Conservation (phyloP, 2,888 invertebrate species). For the Thereva unica region DNA sequence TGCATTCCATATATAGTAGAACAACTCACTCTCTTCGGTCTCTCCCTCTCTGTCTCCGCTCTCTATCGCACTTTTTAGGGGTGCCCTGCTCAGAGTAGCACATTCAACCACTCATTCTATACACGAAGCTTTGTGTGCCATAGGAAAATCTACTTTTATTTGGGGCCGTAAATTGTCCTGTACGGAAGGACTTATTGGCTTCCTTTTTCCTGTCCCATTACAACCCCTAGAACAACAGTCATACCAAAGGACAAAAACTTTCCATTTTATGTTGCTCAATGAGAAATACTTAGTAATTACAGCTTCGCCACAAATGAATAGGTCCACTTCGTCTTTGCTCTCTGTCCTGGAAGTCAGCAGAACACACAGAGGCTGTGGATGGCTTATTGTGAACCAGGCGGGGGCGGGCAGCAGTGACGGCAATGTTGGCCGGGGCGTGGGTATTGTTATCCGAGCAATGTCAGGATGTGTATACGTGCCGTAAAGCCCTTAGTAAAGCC, state of each 20-base stretch:
- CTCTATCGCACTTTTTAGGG: background rate
- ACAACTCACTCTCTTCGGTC: too few relatives aligned
- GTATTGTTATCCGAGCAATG: constrained; percentile 3
- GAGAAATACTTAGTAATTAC: constrained; percentile 17
- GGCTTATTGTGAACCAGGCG: background rate
- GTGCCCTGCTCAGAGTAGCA: background rate
- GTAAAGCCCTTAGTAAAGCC: background rate
- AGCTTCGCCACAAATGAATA: constrained; percentile 13
- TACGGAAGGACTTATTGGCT: constrained; percentile 9
- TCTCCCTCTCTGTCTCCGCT: too few relatives aligned
- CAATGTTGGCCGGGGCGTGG: background rate
- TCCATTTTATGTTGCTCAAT: constrained; percentile 12
- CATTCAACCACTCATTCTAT: background rate
- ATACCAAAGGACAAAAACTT: constrained; percentile 8
- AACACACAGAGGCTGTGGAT: background rate
- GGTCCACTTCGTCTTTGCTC: constrained; percentile 7
- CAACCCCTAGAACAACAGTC: background rate
- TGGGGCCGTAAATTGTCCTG: constrained; percentile 1
- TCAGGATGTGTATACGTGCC: constrained; percentile 1
- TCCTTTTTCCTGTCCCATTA: background rate
- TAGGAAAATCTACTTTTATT: constrained; percentile 9
- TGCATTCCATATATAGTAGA: too few relatives aligned
- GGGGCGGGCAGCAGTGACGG: too few relatives aligned
- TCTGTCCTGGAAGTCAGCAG: background rate
- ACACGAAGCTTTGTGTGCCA: too few relatives aligned